phyloP scores from a whole-genome alignment of 2,797 vertebrate genomes.

The Prunella strophiata region DNA sequence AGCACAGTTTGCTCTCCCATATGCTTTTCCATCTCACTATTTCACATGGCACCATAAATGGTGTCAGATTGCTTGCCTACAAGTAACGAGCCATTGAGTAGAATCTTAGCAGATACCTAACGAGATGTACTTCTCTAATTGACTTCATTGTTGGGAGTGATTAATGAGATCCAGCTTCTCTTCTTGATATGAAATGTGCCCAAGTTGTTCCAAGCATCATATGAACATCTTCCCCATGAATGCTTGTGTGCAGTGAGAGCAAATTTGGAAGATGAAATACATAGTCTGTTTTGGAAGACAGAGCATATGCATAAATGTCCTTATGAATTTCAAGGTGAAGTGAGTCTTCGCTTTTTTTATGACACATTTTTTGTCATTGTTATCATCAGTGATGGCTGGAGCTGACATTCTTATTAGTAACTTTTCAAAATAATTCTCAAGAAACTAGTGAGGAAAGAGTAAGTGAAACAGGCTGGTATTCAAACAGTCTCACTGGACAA shows the following conservation, averaged over 20 bases:
- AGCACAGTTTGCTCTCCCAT: not conserved
- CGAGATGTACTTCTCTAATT: slow-evolving; percentile 37
- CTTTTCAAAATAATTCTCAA: slow-evolving; percentile 30
- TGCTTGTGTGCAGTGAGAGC: not conserved
- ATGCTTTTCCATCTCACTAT: not conserved
- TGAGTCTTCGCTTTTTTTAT: not conserved
- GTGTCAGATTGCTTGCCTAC: not conserved
- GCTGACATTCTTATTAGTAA: slow-evolving; percentile 6
- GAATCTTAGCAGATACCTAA: slow-evolving; percentile 46
- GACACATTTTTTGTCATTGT: slow-evolving; percentile 11
- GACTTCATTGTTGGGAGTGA: slow-evolving; percentile 44
- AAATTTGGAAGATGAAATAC: not conserved
- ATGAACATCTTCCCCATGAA: slow-evolving; percentile 3
- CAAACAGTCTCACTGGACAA: not conserved
- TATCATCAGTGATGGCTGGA: not conserved
- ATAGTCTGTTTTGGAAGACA: not conserved
- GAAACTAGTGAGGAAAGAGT: not conserved
- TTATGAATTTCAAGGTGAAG: slow-evolving; percentile 10
- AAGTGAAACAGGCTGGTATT: not conserved
- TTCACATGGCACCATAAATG: not conserved
- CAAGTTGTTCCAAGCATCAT: not conserved
- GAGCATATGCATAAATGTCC: not conserved
- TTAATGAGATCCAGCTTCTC: slow-evolving; percentile 27
- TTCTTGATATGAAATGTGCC: not conserved
- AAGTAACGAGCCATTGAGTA: slow-evolving; percentile 32